Evolutionary conservation across 2,113 vertebrate species (phyloP), one percentile per base, ranked within the genome.

Genomic region (Phasianus colchicus): DNA sequence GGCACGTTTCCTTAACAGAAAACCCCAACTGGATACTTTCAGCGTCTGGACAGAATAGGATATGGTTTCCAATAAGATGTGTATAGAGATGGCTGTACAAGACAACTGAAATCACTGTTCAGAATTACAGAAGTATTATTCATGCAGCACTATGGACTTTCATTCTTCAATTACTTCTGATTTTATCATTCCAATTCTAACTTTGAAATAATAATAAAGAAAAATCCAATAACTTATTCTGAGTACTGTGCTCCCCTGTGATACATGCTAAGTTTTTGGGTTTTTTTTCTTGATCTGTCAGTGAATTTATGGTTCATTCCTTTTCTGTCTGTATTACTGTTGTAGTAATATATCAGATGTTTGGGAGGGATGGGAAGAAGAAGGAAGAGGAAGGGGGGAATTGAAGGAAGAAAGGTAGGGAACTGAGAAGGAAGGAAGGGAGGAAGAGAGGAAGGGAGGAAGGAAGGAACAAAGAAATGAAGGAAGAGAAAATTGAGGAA

Each of bases 181-280:
- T 85, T 96, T 93, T 94, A 97, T 95, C 45, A 94, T 97, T 96
- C 90, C 78, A 83, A 90, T 85, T 89, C 80, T 87, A 81, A 66
- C 52, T 75, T 75, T 79, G 70, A 92, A 89, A 92, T 40, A 52
- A 38, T 57, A 32, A 25, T 60, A 12, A 58, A 85, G 74, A 79
- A 78, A 83, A 38, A 2, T 1, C 10, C 5, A 54, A 25, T 36
- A 10, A 36, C 10, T 95, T 43, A 83, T 83, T 96, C 52, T 90
- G 63, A 58, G 42, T 74, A 82, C 73, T 64, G 45, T 71, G 40
- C 25, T 95, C 48, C 77, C 47, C 47, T 80, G 47, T 72, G 50
- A 91, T 82, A 89, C 30, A 60, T 19, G 29, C 13, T 45, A 29
- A 8, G 2, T 32, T 55, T 55, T 55, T 32, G 9, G 52, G 13